phyloP scores from a whole-genome alignment of 1,140 invertebrate genomes.

The Augochlora pura region DNA sequence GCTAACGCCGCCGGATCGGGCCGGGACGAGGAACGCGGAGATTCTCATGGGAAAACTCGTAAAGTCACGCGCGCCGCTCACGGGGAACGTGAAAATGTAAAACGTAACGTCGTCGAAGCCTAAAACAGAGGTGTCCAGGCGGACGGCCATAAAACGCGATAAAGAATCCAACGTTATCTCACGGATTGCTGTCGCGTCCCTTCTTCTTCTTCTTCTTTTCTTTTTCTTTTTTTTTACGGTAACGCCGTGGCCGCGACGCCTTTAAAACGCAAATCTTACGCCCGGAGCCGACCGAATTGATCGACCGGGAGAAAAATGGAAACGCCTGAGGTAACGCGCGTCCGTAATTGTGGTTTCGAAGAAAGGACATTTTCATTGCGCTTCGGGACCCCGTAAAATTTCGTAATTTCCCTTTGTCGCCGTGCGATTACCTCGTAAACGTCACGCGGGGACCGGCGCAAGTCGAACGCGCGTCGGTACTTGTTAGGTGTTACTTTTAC shows the following conservation, averaged over 20 bases:
- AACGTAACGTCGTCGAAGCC: conserved; percentile 28
- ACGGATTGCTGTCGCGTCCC: conserved; percentile 47
- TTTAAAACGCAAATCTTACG: conserved; percentile 42
- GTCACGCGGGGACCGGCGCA: no score
- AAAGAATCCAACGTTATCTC: conserved; percentile 57
- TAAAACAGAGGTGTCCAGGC: conserved; percentile 49
- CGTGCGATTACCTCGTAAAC: conserved; percentile 67
- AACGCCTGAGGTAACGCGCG: conserved; percentile 37
- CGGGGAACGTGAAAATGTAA: conserved; percentile 37
- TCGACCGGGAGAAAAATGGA: conserved; percentile 42
- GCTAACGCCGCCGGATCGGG: not conserved
- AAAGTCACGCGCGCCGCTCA: conserved; percentile 6
- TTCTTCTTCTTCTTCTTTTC: no score
- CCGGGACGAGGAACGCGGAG: not conserved
- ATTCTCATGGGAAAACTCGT: not conserved
- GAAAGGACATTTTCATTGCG: conserved; percentile 33
- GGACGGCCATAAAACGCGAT: conserved; percentile 56
- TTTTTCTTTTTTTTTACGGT: conserved; percentile 32
- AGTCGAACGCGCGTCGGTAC: conserved; percentile 22
- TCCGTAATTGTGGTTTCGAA: conserved; percentile 65
- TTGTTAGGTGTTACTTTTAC: conserved; percentile 57
- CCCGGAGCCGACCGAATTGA: conserved; percentile 16
- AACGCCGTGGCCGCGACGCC: conserved; percentile 10
- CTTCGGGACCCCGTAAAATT: conserved; percentile 39
- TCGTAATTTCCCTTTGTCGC: conserved; percentile 52